Conservation (phyloP, 1,140 invertebrate species). For the Chelonus insularis region DNA sequence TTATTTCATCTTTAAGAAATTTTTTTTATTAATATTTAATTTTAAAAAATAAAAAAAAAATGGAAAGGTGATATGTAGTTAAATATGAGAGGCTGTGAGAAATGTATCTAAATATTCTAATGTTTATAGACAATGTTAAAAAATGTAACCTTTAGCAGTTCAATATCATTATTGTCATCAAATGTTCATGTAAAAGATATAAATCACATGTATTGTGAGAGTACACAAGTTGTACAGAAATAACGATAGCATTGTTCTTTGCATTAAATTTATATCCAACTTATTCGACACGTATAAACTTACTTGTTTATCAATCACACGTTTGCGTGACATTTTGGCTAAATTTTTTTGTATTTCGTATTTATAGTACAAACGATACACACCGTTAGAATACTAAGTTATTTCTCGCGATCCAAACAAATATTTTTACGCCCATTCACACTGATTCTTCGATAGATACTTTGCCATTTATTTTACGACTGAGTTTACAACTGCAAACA, state of each 20-base stretch:
- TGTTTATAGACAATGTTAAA: too few relatives aligned
- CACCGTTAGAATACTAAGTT: conserved; percentile 18
- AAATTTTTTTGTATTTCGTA: conserved; percentile 28
- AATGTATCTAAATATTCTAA: too few relatives aligned
- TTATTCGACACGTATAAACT: conserved; percentile 26
- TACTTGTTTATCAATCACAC: conserved; percentile 30
- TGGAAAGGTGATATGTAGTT: too few relatives aligned
- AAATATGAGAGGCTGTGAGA: too few relatives aligned
- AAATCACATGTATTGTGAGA: not conserved
- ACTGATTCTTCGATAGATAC: not conserved
- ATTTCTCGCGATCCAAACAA: conserved; percentile 21
- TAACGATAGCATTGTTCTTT: conserved; percentile 24
- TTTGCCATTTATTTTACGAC: not conserved
- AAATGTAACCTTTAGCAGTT: too few relatives aligned
- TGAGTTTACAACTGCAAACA: not conserved
- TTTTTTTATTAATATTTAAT: too few relatives aligned
- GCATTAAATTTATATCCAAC: conserved; percentile 25
- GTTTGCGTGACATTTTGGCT: conserved; percentile 27
- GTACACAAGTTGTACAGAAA: not conserved
- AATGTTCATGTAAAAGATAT: conserved; percentile 1
- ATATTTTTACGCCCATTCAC: conserved; percentile 29
- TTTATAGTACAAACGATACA: conserved; percentile 19
- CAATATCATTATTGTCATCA: too few relatives aligned
- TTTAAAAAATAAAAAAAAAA: too few relatives aligned
- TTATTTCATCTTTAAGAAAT: too few relatives aligned